Evolutionary conservation across 2,113 vertebrate genomes (phyloP).

Genomic region (Sula dactylatra): DNA sequence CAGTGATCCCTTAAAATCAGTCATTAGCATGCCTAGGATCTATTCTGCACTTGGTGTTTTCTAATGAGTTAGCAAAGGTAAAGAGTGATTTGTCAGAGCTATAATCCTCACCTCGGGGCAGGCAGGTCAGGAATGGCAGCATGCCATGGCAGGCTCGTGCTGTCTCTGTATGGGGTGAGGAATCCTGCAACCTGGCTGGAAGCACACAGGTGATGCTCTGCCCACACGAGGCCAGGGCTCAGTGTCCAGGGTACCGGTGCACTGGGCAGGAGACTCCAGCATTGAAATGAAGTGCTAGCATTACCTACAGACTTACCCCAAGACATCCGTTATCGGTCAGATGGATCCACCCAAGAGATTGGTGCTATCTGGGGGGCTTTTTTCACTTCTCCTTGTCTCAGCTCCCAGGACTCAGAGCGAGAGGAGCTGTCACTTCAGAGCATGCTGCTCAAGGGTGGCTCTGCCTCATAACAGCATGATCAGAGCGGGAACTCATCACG

Average conservation of each 20-base stretch:
- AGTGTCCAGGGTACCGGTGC: not conserved
- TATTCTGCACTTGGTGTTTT: constrained; percentile 11
- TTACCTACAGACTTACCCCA: not conserved
- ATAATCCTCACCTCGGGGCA: not conserved
- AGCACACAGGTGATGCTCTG: not conserved
- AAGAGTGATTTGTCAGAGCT: not conserved
- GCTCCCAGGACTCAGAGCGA: not conserved
- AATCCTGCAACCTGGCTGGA: not conserved
- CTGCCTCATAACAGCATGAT: not conserved
- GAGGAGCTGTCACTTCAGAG: constrained; percentile 39
- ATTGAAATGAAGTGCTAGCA: not conserved
- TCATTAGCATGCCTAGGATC: constrained; percentile 5
- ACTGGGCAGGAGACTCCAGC: not conserved
- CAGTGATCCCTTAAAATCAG: constrained; percentile 40
- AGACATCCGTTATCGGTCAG: rapidly evolving
- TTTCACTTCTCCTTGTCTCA: not conserved
- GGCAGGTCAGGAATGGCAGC: not conserved
- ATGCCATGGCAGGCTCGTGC: rapidly evolving
- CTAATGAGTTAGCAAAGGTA: constrained; percentile 33
- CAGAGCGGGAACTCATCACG: not conserved
- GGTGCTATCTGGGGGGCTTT: not conserved
- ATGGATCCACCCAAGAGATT: not conserved
- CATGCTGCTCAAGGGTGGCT: not conserved
- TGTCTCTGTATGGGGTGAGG: not conserved
- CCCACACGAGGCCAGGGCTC: not conserved